Base-by-base conservation (phyloP, 2,113 vertebrate species). In the Serinus canaria region DNA sequence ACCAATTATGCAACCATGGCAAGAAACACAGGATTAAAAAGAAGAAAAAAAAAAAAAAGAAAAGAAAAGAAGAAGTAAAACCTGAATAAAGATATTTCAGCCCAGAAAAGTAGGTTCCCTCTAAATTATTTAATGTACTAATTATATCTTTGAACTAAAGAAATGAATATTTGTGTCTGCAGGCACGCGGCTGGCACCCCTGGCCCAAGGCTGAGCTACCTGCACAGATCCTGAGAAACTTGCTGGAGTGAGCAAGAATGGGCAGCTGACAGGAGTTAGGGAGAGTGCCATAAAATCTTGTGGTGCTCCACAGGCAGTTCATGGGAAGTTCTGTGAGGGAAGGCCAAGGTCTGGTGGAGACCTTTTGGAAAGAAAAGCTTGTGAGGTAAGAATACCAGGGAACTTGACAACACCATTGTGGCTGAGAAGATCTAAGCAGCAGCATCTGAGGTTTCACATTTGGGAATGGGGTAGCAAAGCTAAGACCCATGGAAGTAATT, bases 341-440 rank as follows among this genome's bases (percentile, higher is more conserved):
- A 69, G 23, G 52, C 13, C 52, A 62, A 20, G 15, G 11, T 9
- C 25, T 28, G n/a, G 8, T 39, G 33, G 15, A 75, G 30, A 58
- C 11, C 9, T 56, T 67, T 22, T 17, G 62, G 52, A 44, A 52
- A 62, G 39, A 50, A 60, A 66, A 62, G 25, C 50, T 69, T 50
- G 25, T 24, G 33, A 55, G 19, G 25, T 12, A 43, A 53, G 55
- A 82, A 59, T 18, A 15, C 21, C 44, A 33, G 8, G 49, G 39
- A 46, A 46, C 4, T 0, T 37, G 55, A 0, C 41, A 50, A 43
- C 7, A 21, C 19, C 28, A 6, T 3, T 55, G 12, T 0, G 3
- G 33, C 60, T 39, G 44, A 82, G 44, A 55, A 16, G 27, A 70
- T n/a, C 21, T 20, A 50, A 66, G 50, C 1, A 3, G 25, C 50